Conservation (phyloP, 1,140 invertebrate species). For the Zaprionus capensis region DNA sequence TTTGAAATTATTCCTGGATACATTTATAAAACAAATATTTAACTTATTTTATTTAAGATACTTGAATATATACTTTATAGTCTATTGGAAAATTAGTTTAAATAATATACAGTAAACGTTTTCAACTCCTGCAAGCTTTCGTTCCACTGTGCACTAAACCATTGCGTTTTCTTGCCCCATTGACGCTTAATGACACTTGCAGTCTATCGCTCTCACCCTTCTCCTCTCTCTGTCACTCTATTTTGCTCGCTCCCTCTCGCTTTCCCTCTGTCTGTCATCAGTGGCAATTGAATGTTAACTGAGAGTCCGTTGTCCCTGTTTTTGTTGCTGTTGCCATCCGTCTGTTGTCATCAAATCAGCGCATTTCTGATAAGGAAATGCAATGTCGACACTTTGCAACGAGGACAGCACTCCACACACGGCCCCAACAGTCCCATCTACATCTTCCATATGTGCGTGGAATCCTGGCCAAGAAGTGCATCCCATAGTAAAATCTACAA, state of each 20-base stretch:
- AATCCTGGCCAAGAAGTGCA: conserved; percentile 9
- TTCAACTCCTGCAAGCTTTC: background rate
- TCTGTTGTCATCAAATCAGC: conserved; percentile 59
- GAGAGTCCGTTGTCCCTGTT: conserved; percentile 33
- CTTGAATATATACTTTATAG: too few relatives aligned
- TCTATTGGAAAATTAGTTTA: too few relatives aligned
- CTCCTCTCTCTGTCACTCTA: background rate
- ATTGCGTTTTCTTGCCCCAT: conserved; percentile 67
- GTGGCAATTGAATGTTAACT: conserved; percentile 56
- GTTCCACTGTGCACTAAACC: conserved; percentile 32
- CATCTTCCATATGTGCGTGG: background rate
- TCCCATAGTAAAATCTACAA: conserved; percentile 24
- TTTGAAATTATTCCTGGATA: too few relatives aligned
- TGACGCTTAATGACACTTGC: conserved; percentile 54
- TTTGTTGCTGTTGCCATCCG: conserved; percentile 25
- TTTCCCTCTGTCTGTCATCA: conserved; percentile 19
- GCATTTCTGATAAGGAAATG: conserved; percentile 71
- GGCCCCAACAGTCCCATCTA: background rate
- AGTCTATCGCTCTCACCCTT: conserved; percentile 26
- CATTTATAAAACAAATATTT: too few relatives aligned
- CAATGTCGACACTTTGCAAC: conserved; percentile 41
- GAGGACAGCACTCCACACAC: background rate
- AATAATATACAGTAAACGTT: too few relatives aligned
- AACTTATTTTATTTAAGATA: too few relatives aligned
- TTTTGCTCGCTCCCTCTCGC: background rate